Percentiles rank a stretch among this genome's conserved stretches.
phyloP scores from a whole-genome alignment of 2,888 invertebrate species.

The Luperina nickerlii region DNA sequence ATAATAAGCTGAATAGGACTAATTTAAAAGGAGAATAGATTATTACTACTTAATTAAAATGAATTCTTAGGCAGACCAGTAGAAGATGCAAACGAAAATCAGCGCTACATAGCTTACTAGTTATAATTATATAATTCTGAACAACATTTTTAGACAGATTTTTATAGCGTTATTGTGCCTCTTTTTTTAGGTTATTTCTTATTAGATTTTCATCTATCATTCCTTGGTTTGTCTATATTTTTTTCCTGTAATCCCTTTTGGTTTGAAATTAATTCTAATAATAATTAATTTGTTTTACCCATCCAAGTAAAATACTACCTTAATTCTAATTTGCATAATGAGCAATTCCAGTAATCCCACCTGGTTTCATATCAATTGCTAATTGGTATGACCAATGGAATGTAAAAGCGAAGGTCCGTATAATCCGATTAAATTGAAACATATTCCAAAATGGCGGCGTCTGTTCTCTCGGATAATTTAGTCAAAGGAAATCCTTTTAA shows the following conservation, averaged over 20 bases:
- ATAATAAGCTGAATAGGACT: slow-evolving; percentile 3
- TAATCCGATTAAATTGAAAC: slow-evolving; percentile 60
- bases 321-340: slow-evolving; percentile 36
- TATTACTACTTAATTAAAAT: background rate
- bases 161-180: background rate
- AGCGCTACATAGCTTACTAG: background rate
- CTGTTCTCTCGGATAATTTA: slow-evolving; percentile 23
- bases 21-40: background rate
- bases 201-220: background rate
- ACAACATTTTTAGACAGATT: background rate
- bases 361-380: slow-evolving; percentile 25
- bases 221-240: too few relatives aligned
- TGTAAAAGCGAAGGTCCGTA: slow-evolving; percentile 21
- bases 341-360: slow-evolving; percentile 16
- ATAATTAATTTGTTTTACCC: background rate
- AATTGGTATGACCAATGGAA: slow-evolving; percentile 36
- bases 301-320: slow-evolving; percentile 11
- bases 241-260: background rate
- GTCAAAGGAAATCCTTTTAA: slow-evolving; percentile 23
- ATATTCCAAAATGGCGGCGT: slow-evolving; percentile 24
- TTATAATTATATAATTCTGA: background rate
- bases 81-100: background rate
- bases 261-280: background rate
- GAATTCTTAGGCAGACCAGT: background rate
- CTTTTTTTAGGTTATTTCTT: background rate